phyloP scores from a whole-genome alignment of 2,888 invertebrate species.

The Drosophila stalkeri region DNA sequence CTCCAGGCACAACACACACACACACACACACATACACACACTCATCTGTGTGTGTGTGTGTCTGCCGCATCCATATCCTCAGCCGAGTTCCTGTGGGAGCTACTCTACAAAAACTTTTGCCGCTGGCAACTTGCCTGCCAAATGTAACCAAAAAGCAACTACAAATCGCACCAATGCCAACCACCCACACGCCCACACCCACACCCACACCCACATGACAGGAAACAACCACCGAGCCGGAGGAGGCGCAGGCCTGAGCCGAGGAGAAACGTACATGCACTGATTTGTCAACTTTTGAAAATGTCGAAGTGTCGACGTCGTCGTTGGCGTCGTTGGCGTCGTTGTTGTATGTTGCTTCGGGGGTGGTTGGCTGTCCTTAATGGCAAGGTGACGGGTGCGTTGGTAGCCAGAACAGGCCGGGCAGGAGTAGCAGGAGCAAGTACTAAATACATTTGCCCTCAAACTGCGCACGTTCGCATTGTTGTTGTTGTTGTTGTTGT shows the following conservation, averaged over 20 bases:
- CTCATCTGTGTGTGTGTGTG: constrained; percentile 21
- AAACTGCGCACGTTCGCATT: constrained; percentile 43
- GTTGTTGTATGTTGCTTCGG: constrained; percentile 43
- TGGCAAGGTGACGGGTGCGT: constrained; percentile 61
- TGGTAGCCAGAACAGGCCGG: constrained; percentile 5
- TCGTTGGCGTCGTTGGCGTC: constrained; percentile 48
- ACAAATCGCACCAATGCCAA: constrained; percentile 62
- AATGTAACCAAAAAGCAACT: constrained; percentile 76
- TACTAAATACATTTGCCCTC: constrained; percentile 77
- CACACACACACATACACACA: constrained; percentile 27
- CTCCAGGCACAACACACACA: constrained; percentile 53
- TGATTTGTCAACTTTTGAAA: constrained; percentile 82
- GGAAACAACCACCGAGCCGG: constrained; percentile 59
- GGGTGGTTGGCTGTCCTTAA: constrained; percentile 70
- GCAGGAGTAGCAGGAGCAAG: constrained; percentile 33
- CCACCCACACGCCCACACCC: constrained; percentile 2
- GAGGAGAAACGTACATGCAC: constrained; percentile 64
- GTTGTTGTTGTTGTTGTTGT: constrained; percentile 67
- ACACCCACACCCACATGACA: constrained; percentile 3
- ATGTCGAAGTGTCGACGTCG: constrained; percentile 76
- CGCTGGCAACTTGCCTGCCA: constrained; percentile 54
- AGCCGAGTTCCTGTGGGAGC: constrained; percentile 68
- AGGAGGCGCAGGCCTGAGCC: constrained; percentile 9
- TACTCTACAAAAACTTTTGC: constrained; percentile 65
- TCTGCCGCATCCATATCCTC: constrained; percentile 24